These are phyloP conservation scores for Serilophus lunatus DNA, from an alignment of 2,113 vertebrate species.

Conservation along the genomic window DNA sequence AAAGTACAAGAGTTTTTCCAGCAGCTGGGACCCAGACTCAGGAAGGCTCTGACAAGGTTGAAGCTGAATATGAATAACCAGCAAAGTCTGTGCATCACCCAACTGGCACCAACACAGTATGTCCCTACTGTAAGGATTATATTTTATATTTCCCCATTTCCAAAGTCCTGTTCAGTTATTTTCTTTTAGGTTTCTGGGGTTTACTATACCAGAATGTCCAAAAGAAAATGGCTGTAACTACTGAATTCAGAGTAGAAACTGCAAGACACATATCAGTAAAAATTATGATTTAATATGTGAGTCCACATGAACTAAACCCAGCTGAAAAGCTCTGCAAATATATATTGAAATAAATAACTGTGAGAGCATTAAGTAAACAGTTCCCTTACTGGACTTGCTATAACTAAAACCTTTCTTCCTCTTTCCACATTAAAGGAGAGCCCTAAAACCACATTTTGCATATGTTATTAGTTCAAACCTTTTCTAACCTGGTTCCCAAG, in stretches of 20 bases:
- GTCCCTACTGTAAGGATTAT: not conserved
- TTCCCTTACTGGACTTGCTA: slow-evolving; percentile 7
- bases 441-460: slow-evolving; percentile 47
- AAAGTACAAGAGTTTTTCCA: not conserved
- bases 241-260: not conserved
- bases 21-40: not conserved
- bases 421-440: slow-evolving; percentile 52
- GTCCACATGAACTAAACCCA: not conserved
- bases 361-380: not conserved
- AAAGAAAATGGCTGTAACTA: not conserved
- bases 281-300: not conserved
- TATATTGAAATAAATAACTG: slow-evolving; percentile 21
- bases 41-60: not conserved
- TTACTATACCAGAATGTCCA: not conserved
- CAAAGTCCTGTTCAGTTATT: not conserved
- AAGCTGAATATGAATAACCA: not conserved
- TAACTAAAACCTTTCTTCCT: slow-evolving; percentile 42
- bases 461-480: slow-evolving; percentile 39
- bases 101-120: not conserved
- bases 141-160: not conserved
- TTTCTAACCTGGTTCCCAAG: slow-evolving; percentile 36
- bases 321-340: slow-evolving; percentile 6
- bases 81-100: not conserved
- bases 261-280: not conserved
- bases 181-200: not conserved